Base-by-base conservation (phyloP, 1,140 invertebrate species). In the Caerostris extrusa region DNA sequence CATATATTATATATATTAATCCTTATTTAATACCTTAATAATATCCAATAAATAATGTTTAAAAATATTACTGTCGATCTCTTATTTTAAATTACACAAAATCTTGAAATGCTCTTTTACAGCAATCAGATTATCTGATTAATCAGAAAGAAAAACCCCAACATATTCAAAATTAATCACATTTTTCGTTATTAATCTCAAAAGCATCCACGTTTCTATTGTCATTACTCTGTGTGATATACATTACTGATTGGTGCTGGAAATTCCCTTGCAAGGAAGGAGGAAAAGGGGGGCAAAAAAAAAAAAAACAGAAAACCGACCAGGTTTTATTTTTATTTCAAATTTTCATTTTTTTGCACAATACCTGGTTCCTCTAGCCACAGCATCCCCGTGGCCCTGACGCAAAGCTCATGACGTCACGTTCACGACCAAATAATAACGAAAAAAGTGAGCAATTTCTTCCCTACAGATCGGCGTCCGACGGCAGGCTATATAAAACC, bases 401-500 rank as follows among this genome's bases (percentile, higher is more conserved):
- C 71, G 71, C 71, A 77, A 77, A 77, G 34, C 34, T 50, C 71
- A 34, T 77, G 71, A 77, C 71, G 71, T 77, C 71, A 77, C 34
- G 71, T 77, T 71, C 34, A 34, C 71, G 71, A 77, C 71, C 71
- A 77, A 77, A 77, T 50, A 50, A 50, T 19, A 34, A 34, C 2
- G 34, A 34, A 34, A 64, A 34, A 34, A 34, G 34, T 34, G 34
- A 34, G 34, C 34, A 34, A 34, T 34, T 34, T 34, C 34, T 17
- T 34, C 17, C 4, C 56, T n/a, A 14, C 56, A 58, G 17, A 17
- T 19, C 56, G 55, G 19, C 8, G 61, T 55, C 34, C 86, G 19
- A 88, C 86, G 55, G 58, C 58, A 88, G 57, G 34, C 57, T 93
- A 88, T 93, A 93, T 93, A 93, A 88, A 93, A 82, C 92, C 69